Evolutionary conservation across 2,888 invertebrate genomes (phyloP).

Genomic region (Napeogenes sylphis): DNA sequence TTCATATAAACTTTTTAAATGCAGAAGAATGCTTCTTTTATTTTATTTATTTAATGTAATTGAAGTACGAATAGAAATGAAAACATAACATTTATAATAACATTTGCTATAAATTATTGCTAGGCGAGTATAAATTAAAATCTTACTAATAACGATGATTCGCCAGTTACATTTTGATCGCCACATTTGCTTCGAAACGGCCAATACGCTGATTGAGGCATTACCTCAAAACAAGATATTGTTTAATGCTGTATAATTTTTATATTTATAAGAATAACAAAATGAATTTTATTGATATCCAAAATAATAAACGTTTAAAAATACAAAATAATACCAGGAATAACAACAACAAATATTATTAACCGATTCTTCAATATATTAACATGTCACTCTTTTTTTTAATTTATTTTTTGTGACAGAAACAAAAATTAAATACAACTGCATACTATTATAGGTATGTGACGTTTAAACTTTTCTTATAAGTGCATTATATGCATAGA

Average conservation of each 20-base stretch:
- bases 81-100: neutral
- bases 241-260: neutral
- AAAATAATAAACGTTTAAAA: constrained; percentile 2
- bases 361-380: neutral
- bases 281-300: neutral
- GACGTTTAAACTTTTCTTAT: too few species aligned
- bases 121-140: constrained; percentile 11
- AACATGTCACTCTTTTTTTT: neutral
- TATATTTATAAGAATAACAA: neutral
- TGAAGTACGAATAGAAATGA: too few species aligned
- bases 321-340: constrained; percentile 3
- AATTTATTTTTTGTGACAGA: neutral
- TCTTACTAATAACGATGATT: constrained; percentile 39
- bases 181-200: constrained; percentile 41
- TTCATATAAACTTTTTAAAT: too few species aligned
- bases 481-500: too few species aligned
- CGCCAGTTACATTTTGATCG: constrained; percentile 33
- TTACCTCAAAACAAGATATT: constrained; percentile 25
- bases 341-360: neutral
- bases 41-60: too few species aligned
- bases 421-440: too few species aligned
- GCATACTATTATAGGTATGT: too few species aligned
- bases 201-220: constrained; percentile 63
- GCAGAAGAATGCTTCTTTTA: too few species aligned
- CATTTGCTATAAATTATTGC: neutral